Conservation (phyloP, 2,797 vertebrate genomes). For the Dromococcyx pavoninus region DNA sequence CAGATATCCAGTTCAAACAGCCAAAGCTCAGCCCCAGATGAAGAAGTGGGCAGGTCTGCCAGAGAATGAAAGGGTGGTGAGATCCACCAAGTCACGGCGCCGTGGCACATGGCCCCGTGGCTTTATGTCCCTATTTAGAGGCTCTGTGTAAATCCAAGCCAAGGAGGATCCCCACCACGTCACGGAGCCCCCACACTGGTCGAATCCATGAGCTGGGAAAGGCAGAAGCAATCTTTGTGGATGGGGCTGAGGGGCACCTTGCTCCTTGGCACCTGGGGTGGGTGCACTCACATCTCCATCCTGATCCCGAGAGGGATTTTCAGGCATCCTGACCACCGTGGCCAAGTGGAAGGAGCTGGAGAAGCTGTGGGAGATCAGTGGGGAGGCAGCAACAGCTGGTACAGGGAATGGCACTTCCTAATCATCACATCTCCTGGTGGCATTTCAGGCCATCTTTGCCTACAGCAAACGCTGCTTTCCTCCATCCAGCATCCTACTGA, state of each 20-base stretch:
- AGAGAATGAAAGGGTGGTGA: not conserved
- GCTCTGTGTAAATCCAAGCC: not conserved
- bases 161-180: not conserved
- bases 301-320: not conserved
- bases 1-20: not conserved
- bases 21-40: not conserved
- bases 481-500: not conserved
- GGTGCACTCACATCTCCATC: rapidly evolving
- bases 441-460: not conserved
- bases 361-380: not conserved
- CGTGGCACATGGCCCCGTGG: rapidly evolving
- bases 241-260: not conserved
- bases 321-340: not conserved
- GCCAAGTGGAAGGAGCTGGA: not conserved
- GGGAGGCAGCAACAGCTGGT: not conserved
- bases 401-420: rapidly evolving
- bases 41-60: not conserved
- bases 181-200: not conserved
- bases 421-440: not conserved
- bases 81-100: not conserved
- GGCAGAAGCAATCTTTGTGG: not conserved
- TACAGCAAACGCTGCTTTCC: not conserved
- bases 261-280: not conserved
- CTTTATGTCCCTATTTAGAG: not conserved
- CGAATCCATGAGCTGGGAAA: not conserved